Evolutionary conservation across 2,797 vertebrate genomes (phyloP), one percentile per base, ranked within the genome.

Genomic region (Streptopelia turtur): DNA sequence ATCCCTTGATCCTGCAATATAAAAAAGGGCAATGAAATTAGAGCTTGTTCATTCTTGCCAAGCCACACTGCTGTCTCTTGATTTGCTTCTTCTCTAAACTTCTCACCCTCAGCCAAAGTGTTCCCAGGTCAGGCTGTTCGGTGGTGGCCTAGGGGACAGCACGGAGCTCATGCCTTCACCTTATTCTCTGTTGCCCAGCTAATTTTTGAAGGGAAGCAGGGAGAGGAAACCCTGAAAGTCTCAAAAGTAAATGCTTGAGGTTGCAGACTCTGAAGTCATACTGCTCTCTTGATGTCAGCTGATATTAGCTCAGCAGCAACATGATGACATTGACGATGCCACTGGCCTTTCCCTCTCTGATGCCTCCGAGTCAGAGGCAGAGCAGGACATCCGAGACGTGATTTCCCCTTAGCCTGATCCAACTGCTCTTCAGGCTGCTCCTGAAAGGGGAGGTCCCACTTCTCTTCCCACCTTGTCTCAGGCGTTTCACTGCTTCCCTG

Each of bases 11-110:
- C 86, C 64, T 6, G 3, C 28, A 4, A 10, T 90, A 68, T 68
- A 50, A 77, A 81, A 89, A 87, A 47, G 69, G 50, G 70, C 78
- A 76, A 59, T 61, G 76, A 94, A 89, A 92, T 75, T 49, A 83
- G 75, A 82, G 59, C 80, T 76, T 22, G 17, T 10, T 94, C 56
- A 8, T 93, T 95, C 80, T 90, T 74, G 64, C 56, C 9, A 13
- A 89, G 81, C 72, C 21, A 3, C 7, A 8, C 35, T 66, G 74
- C 81, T 84, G 61, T 39, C 82, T 52, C 56, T 81, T 53, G 60
- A 28, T 66, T 83, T 56, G 37, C 80, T 93, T 65, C 57, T 76
- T 64, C 68, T 81, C 55, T 59, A 41, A 87, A 80, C 15, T 52
- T 74, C 35, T 31, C 35, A 45, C 45, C 23, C 55, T 84, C 4